These are phyloP conservation scores for Litocranius walleri DNA, from an alignment of 2,113 vertebrate genomes.

Conservation along the genomic window DNA sequence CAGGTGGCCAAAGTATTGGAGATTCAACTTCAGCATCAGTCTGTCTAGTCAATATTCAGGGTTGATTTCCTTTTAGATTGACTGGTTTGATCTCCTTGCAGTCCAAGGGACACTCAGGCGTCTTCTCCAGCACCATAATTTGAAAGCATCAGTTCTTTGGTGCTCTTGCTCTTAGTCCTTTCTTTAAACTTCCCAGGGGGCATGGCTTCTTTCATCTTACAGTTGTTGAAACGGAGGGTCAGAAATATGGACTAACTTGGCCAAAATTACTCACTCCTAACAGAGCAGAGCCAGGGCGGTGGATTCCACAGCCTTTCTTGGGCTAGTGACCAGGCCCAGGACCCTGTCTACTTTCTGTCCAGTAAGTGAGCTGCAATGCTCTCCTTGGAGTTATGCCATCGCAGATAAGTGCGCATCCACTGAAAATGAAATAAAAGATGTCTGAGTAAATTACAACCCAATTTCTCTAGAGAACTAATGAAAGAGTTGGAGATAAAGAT, in stretches of 20 bases:
- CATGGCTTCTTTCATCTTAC: background rate
- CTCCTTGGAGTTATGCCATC: background rate
- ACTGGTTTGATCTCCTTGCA: background rate
- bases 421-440: background rate
- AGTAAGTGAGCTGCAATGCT: background rate
- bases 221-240: background rate
- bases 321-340: background rate
- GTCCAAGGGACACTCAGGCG: background rate
- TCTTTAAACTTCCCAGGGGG: background rate
- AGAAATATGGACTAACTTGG: background rate
- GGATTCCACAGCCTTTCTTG: too few species aligned
- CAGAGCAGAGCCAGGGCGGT: background rate
- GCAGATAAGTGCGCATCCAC: background rate
- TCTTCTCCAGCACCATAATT: background rate
- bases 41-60: background rate
- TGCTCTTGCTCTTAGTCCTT: background rate
- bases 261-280: background rate
- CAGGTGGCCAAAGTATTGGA: background rate
- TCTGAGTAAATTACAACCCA: background rate
- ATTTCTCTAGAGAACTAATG: background rate
- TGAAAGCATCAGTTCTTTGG: background rate
- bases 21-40: background rate
- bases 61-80: background rate
- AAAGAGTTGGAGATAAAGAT: background rate
- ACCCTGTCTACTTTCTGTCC: background rate